phyloP scores from a whole-genome alignment of 2,113 vertebrate genomes.

The Ornithorhynchus anatinus region DNA sequence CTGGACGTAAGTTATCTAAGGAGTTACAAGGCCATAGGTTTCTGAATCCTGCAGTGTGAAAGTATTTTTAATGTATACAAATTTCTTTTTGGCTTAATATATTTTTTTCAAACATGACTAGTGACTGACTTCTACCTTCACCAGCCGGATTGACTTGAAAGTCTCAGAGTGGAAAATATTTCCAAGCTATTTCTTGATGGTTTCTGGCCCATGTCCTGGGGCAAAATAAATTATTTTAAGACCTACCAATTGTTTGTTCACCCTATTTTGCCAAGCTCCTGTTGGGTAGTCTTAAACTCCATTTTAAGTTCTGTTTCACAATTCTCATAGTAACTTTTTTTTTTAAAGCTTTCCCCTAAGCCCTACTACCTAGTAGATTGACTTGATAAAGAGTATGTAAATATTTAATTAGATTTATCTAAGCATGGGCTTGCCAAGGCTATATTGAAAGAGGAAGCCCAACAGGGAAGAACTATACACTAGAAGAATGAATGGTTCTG shows the following conservation, averaged over 20 bases:
- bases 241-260: constrained; percentile 12
- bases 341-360: too few relatives aligned
- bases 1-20: constrained; percentile 26
- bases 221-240: constrained; percentile 73
- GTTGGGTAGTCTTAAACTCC: background rate
- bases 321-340: too few relatives aligned
- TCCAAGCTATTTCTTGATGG: constrained; percentile 9
- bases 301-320: background rate
- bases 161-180: constrained; percentile 23
- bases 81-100: constrained; percentile 42
- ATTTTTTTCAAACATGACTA: constrained; percentile 42
- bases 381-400: too few relatives aligned
- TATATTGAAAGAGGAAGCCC: too few relatives aligned
- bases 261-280: constrained; percentile 18
- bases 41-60: constrained; percentile 23
- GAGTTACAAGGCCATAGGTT: constrained; percentile 34
- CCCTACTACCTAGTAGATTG: too few relatives aligned
- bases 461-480: too few relatives aligned
- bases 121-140: constrained; percentile 27
- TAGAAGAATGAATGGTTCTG: too few relatives aligned
- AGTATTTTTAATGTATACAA: constrained; percentile 40
- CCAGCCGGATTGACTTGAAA: constrained; percentile 18
- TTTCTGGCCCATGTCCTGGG: constrained; percentile 17
- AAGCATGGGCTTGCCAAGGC: too few relatives aligned
- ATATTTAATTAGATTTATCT: too few relatives aligned